These are phyloP conservation scores for Xanthia togata DNA, from an alignment of 2,888 invertebrate species.

Conservation along the genomic window DNA sequence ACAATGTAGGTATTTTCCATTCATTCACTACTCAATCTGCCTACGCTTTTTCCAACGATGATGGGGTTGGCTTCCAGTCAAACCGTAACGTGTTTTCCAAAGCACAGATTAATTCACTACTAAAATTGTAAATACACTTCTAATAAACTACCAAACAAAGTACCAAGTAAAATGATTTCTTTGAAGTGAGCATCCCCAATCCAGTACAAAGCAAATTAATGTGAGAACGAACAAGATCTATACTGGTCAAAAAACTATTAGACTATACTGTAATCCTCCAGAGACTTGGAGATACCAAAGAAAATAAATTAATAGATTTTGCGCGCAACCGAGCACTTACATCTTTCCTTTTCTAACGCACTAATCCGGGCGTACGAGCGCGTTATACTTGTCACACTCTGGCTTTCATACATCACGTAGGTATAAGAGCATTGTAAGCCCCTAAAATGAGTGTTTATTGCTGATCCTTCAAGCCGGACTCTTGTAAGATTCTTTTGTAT, in stretches of 20 bases:
- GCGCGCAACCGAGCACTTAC: conserved; percentile 66
- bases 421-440: conserved; percentile 82
- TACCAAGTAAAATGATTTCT: conserved; percentile 13
- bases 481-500: conserved; percentile 64
- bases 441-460: conserved; percentile 88
- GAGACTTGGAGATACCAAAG: conserved; percentile 66
- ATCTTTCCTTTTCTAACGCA: conserved; percentile 73
- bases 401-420: conserved; percentile 82
- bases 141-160: conserved; percentile 8
- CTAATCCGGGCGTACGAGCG: conserved; percentile 73
- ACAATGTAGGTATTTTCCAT: background rate
- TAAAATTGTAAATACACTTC: background rate
- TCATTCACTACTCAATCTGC: no score
- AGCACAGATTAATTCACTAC: background rate
- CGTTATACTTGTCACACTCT: conserved; percentile 80
- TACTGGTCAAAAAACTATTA: conserved; percentile 75
- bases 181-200: conserved; percentile 21
- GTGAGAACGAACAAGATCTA: conserved; percentile 68
- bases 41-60: no score
- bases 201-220: conserved; percentile 57
- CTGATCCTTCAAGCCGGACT: conserved; percentile 83
- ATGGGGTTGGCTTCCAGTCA: no score
- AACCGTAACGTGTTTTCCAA: no score
- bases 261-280: conserved; percentile 66
- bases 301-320: conserved; percentile 74